Evolutionary conservation across 1,140 invertebrate species (phyloP).

Genomic region (Diuraphis noxia): DNA sequence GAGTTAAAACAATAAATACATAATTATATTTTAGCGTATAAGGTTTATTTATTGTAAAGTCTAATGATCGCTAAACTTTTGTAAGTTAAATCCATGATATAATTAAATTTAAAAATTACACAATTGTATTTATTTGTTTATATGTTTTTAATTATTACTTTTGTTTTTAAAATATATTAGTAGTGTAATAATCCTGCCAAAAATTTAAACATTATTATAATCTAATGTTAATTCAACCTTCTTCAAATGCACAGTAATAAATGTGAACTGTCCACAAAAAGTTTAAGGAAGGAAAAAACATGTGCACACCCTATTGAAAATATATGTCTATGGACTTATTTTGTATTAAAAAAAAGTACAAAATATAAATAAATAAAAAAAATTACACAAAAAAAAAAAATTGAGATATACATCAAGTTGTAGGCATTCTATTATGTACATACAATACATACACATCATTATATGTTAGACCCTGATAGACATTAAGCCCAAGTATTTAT

Average conservation of each 20-base stretch:
- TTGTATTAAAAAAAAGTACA: conserved; percentile 54
- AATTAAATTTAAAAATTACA: conserved; percentile 51
- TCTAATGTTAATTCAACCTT: conserved; percentile 49
- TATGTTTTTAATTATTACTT: background rate
- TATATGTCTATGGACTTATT: conserved; percentile 53
- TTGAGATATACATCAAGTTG: conserved; percentile 51
- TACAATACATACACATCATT: conserved; percentile 53
- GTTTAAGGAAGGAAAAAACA: conserved; percentile 42
- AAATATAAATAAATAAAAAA: conserved; percentile 54
- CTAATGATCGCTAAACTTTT: conserved; percentile 47
- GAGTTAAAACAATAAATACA: conserved; percentile 22
- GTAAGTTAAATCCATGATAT: conserved; percentile 43
- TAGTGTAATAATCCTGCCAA: conserved; percentile 44
- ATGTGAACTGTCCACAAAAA: conserved; percentile 39
- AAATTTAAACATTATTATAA: conserved; percentile 44
- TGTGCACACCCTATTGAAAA: conserved; percentile 54
- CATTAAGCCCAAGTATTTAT: conserved; percentile 49
- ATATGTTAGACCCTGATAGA: conserved; percentile 53
- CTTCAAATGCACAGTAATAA: conserved; percentile 41
- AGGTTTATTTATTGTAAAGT: conserved; percentile 51
- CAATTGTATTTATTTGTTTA: conserved; percentile 39
- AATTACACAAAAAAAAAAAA: conserved; percentile 54
- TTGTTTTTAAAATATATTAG: conserved; percentile 29
- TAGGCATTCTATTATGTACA: conserved; percentile 54
- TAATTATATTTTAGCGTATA: conserved; percentile 43